Evolutionary conservation across 2,888 invertebrate species (phyloP), one percentile per base, ranked within the genome.

Genomic region (Polymixis flavicincta): DNA sequence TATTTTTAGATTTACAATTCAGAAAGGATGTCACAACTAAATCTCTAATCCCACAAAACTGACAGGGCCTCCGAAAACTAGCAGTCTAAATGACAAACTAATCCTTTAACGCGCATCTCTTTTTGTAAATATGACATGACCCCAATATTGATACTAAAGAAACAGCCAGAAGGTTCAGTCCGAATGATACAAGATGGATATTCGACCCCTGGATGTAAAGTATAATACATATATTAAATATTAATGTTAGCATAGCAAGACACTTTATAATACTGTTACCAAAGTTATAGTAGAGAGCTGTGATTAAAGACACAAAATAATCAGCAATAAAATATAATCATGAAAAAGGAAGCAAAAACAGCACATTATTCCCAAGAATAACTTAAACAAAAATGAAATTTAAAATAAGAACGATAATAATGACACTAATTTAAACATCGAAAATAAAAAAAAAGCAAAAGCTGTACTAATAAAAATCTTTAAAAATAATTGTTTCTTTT

Each of bases 1-100:
- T 19, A 54, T 72, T 80, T n/a, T 60, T 48, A 59, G 8, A 54
- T 70, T 71, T 17, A 63, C 79, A 48, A 55, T 67, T 55, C 50
- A 76, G 74, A 72, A 52, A 45, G 57, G 64, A 65, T 17, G 60
- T 32, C 72, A 37, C 37, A 63, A 25, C 73, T 68, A 67, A 76
- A 75, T 59, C 45, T 28, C 22, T 79, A 87, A 88, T 84, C 80
- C 79, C 25, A 59, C 74, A 57, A 60, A 78, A 73, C 67, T 72
- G 84, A 74, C 83, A 71, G 50, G 13, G 25, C 5, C 55, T 69
- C 61, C 83, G 52, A 84, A 84, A 84, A 84, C 81, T 85, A 87
- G 25, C 85, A 79, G 79, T 84, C 85, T 79, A 77, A 89, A 89
- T 87, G 92, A 89, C 90, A 89, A 81, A 81, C 74, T 90, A 89